Evolutionary conservation across 1,140 invertebrate genomes (phyloP), one percentile per base, ranked within the genome.

Genomic region (Drosophila teissieri): DNA sequence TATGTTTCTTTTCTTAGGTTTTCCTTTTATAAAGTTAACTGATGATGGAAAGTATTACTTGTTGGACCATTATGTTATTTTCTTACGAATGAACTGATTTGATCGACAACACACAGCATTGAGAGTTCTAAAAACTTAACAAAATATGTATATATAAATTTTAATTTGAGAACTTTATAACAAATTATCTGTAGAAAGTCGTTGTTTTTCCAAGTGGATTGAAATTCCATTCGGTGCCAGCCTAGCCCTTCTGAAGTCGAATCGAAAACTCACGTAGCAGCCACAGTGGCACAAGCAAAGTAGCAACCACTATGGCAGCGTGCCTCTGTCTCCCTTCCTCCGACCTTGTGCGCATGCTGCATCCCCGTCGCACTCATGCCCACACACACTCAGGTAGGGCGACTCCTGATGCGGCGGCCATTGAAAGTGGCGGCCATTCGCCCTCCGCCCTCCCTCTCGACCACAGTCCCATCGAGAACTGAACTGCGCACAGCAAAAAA

Each of bases 361-460:
- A 34, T 88, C 83, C 51, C 62, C 75, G 48, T 88, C 79, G 34
- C 70, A 44, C 82, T 31, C 37, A 46, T 51, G 15, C 22, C 17
- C 39, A 17, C 31, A 49, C 68, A 14, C 36, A 17, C 53, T 11
- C 44, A 80, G 70, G 51, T 74, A 80, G 76, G 56, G 73, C 46
- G 31, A 34, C 72, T 65, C 48, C 54, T 52, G 75, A 52, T 53
- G 57, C 58, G 82, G 69, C 82, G 83, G 82, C 82, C 82, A 86
- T 86, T 86, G 82, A 86, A 81, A 54, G 40, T 70, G 74, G 73
- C 78, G 61, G 62, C 78, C 78, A 74, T 75, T 80, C n/a, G n/a
- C n/a, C 53, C 61, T 37, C 64, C 60, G 12, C 15, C 31, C 8
- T 14, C 31, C 37, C 2, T 7, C 14, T 15, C 14, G n/a, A 3